Evolutionary conservation across 2,113 vertebrate species (phyloP), one percentile per base, ranked within the genome.

Genomic region (Clarias gariepinus): DNA sequence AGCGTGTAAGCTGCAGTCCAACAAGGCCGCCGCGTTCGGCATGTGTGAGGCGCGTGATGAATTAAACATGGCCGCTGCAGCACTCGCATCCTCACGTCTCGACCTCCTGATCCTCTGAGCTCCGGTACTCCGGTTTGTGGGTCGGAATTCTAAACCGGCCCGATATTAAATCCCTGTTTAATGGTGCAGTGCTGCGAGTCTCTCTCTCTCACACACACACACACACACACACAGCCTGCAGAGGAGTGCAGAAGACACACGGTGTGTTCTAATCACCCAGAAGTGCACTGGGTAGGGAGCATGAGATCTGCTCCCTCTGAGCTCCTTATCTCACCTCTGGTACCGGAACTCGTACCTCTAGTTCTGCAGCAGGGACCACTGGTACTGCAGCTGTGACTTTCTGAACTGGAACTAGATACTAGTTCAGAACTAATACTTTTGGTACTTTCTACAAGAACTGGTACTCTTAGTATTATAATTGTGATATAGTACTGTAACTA

Each of bases 31-130:
- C 18, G n/a, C 57, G 53, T 30, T 57, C 25, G 0, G 53, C 28
- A 9, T 30, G 76, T 57, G 25, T 30, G n/a, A 57, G 25, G 53
- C 12, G 25, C 9, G 2, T 78, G 74, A 78, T 30, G 52, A 78
- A 78, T 78, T 55, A 78, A 78, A 78, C 74, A 78, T 78, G 73
- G 41, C 73, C 21, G 36, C 71, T 23, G 23, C 73, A 6, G 47
- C 52, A 25, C 12, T 47, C 47, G 9, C 52, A n/a, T 55, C 25
- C 74, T 53, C 25, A 0, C 0, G 1, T 55, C 25, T 28, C 11
- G 7, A 55, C n/a, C 52, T 57, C 28, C 25, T n/a, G 52, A 78
- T 78, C 74, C 52, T 2, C 36, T 0, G 19, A 11, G 36, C 9
- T 21, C 18, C 9, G 33, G 16, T 19, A 23, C 52, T 18, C 47